Conservation (phyloP, 2,113 vertebrate genomes). For the Sciurus niger region DNA sequence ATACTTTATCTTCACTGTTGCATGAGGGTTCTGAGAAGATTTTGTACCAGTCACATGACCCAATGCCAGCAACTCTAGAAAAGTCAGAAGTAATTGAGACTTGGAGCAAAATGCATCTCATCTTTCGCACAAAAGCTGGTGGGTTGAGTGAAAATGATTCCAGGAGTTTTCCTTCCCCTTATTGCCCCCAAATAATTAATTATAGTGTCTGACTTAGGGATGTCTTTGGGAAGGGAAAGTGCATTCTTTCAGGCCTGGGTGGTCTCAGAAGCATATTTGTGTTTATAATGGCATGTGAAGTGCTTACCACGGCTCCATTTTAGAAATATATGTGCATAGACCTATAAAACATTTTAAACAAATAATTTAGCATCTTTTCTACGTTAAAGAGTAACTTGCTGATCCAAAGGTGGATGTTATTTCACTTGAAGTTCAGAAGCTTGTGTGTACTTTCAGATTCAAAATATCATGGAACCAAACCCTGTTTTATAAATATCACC, state of each 20-base stretch:
- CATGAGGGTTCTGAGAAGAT: conserved; percentile 57
- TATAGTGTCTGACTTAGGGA: conserved; percentile 67
- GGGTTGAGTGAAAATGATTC: conserved; percentile 62
- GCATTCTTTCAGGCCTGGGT: conserved; percentile 66
- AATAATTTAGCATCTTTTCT: conserved; percentile 61
- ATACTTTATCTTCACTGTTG: background rate
- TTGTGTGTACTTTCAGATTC: background rate
- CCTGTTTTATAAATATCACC: background rate
- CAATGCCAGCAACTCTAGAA: conserved; percentile 49
- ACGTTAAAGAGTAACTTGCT: conserved; percentile 22
- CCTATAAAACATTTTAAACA: conserved; percentile 50
- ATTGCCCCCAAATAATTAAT: conserved; percentile 76
- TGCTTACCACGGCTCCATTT: background rate
- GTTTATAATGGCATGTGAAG: conserved; percentile 47
- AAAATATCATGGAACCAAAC: background rate
- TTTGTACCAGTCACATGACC: background rate
- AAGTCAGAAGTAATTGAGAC: conserved; percentile 69
- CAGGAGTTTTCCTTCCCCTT: conserved; percentile 49
- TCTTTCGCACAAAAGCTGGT: conserved; percentile 63
- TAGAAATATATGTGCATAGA: conserved; percentile 22
- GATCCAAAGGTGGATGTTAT: conserved; percentile 26
- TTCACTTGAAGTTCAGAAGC: background rate
- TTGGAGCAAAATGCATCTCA: conserved; percentile 73
- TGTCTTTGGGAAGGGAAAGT: conserved; percentile 71
- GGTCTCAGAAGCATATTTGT: conserved; percentile 64